These are phyloP conservation scores for Vidua macroura DNA, from an alignment of 2,113 vertebrate species.

Conservation along the genomic window DNA sequence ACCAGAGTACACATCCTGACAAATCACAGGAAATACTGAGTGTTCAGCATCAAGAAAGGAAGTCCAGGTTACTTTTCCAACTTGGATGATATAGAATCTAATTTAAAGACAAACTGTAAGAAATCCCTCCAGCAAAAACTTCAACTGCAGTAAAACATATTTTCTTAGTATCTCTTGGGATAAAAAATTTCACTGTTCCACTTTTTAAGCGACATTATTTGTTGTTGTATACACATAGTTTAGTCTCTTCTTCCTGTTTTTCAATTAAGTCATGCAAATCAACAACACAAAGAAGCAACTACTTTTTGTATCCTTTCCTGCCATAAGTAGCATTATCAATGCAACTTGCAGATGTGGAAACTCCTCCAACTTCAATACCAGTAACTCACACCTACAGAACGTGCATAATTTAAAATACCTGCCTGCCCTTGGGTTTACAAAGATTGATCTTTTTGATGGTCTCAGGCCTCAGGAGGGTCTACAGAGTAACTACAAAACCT, in stretches of 20 bases:
- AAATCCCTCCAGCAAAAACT: not conserved
- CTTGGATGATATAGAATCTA: not conserved
- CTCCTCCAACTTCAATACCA: not conserved
- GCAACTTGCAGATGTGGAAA: not conserved
- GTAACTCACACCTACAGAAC: not conserved
- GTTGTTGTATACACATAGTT: not conserved
- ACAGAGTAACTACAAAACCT: not conserved
- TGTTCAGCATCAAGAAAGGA: not conserved
- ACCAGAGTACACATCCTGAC: not conserved
- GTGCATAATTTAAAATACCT: not conserved
- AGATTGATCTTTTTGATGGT: not conserved
- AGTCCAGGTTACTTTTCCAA: not conserved
- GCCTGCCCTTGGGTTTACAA: not conserved
- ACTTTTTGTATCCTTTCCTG: not conserved
- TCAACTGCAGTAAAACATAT: not conserved
- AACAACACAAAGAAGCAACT: not conserved
- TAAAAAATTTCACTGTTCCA: not conserved
- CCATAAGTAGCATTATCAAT: not conserved
- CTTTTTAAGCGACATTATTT: fast-evolving
- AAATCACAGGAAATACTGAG: not conserved
- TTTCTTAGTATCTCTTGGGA: not conserved
- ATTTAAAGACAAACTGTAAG: not conserved
- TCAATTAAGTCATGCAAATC: not conserved
- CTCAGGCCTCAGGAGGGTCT: not conserved
- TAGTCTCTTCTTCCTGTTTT: not conserved